Base-by-base conservation (phyloP, 2,113 vertebrate genomes). In the Nothocercus julius region DNA sequence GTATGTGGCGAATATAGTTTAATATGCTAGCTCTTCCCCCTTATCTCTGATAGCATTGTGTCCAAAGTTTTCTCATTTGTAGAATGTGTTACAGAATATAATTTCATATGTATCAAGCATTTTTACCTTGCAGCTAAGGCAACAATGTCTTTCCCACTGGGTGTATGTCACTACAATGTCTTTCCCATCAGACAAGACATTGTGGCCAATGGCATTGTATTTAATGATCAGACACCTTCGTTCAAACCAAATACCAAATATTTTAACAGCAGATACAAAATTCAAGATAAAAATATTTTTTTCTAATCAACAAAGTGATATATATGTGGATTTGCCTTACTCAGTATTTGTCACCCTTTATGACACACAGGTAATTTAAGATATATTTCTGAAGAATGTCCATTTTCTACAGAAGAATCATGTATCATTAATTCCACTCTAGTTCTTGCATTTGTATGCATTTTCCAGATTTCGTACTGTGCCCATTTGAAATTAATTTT, bases 171-270 rank as follows among this genome's bases (percentile, higher is more conserved):
- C 36, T 80, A 45, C 40, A n/a, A 15, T 80, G n/a, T 20, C 40
- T 91, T 94, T 95, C 87, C 9, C 28, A 7, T 8, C 40, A 17
- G 42, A 4, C 87, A 40, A 91, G 19, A 47, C 20, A 21, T 63
- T 73, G 40, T 82, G 17, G 47, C 22, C 30, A 85, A 25, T 40
- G 45, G 21, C 66, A 67, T 62, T 87, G 24, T 69, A 67, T 62
- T 87, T 67, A 93, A 86, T 84, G 83, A 81, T 90, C 56, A 30
- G 59, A 24, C 67, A 92, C 10, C 21, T 21, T 64, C 79, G 12
- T 77, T 93, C 68, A 75, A 81, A 75, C 18, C 3, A 88, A 74
- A 11, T 86, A 89, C 84, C 58, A 68, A 58, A 95, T 92, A 82
- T 36, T 79, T 92, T 53, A 85, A 58, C 62, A 89, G 15, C n/a